Percentiles rank a stretch among this genome's conserved stretches.
Conservation (phyloP, 2,888 invertebrate species). For the Aquatica leii region DNA sequence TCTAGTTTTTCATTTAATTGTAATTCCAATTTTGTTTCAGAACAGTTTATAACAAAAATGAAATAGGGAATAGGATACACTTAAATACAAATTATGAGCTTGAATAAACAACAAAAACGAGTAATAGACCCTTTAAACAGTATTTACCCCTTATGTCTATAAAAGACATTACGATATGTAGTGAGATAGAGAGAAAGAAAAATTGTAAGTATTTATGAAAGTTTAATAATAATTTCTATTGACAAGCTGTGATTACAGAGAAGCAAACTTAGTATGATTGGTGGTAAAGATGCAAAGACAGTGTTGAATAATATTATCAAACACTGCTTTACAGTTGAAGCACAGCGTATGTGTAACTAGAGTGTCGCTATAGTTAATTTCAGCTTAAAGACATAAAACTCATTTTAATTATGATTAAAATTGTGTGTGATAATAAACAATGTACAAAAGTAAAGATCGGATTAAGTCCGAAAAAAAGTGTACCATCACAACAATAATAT, state of each 20-base stretch:
- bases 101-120: neutral
- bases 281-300: neutral
- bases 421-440: too few relatives aligned
- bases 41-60: neutral
- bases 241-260: too few relatives aligned
- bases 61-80: neutral
- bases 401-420: neutral
- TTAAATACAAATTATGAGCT: neutral
- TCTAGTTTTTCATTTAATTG: neutral
- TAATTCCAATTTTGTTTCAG: neutral
- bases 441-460: too few relatives aligned
- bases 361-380: neutral
- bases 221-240: too few relatives aligned
- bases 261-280: neutral
- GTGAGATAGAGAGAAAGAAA: neutral
- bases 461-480: too few relatives aligned
- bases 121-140: neutral
- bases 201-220: neutral
- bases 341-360: neutral
- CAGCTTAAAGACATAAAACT: neutral
- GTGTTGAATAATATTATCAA: too few relatives aligned
- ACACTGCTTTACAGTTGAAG: too few relatives aligned
- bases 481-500: too few relatives aligned
- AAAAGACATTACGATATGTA: neutral
- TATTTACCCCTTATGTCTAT: neutral